Percentiles rank a stretch among this genome's conserved stretches.
phyloP scores from a whole-genome alignment of 1,140 invertebrate genomes.

The Drosophila kohkoa region DNA sequence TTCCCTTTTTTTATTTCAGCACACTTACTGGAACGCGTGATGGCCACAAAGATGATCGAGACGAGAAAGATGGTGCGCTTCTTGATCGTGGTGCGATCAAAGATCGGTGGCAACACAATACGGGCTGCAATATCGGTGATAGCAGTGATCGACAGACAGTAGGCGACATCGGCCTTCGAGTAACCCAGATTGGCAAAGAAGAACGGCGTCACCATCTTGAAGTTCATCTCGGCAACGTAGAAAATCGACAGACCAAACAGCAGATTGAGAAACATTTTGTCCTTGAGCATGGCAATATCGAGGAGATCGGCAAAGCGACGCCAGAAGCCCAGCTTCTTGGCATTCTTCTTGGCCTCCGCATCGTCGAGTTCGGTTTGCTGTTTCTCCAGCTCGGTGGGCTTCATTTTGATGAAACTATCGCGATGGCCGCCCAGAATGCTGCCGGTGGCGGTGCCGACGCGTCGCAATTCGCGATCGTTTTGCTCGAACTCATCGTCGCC shows the following conservation, averaged over 20 bases:
- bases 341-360: conserved; percentile 63
- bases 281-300: conserved; percentile 88
- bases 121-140: conserved; percentile 90
- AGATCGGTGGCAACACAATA: conserved; percentile 89
- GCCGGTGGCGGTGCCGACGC: conserved; percentile 77
- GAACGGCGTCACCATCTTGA: conserved; percentile 91
- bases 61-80: conserved; percentile 90
- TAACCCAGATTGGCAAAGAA: conserved; percentile 89
- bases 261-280: conserved; percentile 89
- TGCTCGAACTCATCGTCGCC: conserved; percentile 83
- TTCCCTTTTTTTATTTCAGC: not conserved
- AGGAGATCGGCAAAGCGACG: conserved; percentile 86
- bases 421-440: conserved; percentile 70
- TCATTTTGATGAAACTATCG: conserved; percentile 84
- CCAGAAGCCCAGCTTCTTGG: conserved; percentile 85
- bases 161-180: conserved; percentile 88
- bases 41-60: conserved; percentile 88
- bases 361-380: conserved; percentile 51
- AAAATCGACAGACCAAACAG: conserved; percentile 89
- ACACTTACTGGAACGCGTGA: conserved; percentile 89
- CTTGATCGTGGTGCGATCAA: conserved; percentile 88
- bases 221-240: conserved; percentile 91
- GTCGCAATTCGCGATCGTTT: conserved; percentile 78
- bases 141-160: conserved; percentile 90
- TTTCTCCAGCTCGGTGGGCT: conserved; percentile 78